phyloP scores from a whole-genome alignment of 92 coral and sea anemone genomes.

The Pocillopora meandrina region DNA sequence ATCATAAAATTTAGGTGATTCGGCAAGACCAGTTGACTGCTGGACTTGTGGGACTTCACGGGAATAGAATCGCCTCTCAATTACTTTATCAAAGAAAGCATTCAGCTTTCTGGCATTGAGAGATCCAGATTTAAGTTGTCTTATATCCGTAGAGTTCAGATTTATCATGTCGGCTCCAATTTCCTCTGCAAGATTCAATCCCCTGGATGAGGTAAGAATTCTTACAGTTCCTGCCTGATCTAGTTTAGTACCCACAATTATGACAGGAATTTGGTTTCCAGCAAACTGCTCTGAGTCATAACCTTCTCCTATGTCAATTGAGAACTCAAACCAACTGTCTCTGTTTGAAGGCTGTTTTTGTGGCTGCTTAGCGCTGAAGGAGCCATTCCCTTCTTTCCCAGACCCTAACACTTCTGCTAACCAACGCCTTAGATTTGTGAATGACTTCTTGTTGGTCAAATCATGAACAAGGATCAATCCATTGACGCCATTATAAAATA shows the following conservation, averaged over 20 bases:
- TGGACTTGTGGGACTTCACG: slow-evolving; percentile 65
- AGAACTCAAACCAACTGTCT: slow-evolving; percentile 78
- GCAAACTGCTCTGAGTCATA: slow-evolving; percentile 97
- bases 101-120: slow-evolving; percentile 67
- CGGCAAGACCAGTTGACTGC: slow-evolving; percentile 61
- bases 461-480: slow-evolving; percentile 98
- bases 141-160: slow-evolving; percentile 79
- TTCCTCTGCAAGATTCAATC: slow-evolving; percentile 91
- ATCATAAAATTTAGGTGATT: slow-evolving; percentile 68
- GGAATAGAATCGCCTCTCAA: slow-evolving; percentile 87
- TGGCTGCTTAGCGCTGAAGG: slow-evolving; percentile 30
- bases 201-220: slow-evolving; percentile 71
- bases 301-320: slow-evolving; percentile 77
- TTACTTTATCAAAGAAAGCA: slow-evolving; percentile 87
- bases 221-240: slow-evolving; percentile 94
- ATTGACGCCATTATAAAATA: slow-evolving; percentile 89
- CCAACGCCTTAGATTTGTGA: slow-evolving; percentile 90
- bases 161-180: slow-evolving; percentile 94
- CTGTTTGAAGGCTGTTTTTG: slow-evolving; percentile 20
- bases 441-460: slow-evolving; percentile 94
- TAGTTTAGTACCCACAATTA: slow-evolving; percentile 93
- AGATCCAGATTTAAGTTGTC: slow-evolving; percentile 74
- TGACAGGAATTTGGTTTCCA: slow-evolving; percentile 91
- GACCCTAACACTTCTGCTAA: slow-evolving; percentile 87
- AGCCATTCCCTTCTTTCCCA: slow-evolving; percentile 67